A percentile compares a stretch with the other conserved stretches of the same genome.
Evolutionary conservation across 1,140 invertebrate species (phyloP).

Genomic region (Hycleus cichorii): DNA sequence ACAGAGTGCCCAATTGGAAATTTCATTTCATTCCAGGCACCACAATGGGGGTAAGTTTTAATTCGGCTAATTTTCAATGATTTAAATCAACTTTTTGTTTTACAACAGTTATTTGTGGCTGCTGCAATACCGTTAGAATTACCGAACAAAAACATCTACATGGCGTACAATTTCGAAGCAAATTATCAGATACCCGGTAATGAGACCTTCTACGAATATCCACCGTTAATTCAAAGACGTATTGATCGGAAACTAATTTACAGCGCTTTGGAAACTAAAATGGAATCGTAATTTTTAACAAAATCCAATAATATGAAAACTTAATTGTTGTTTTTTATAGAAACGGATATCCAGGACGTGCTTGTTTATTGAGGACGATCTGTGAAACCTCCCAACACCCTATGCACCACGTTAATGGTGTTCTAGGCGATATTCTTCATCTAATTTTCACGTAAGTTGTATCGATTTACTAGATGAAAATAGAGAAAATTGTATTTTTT

Average conservation of each 20-base stretch:
- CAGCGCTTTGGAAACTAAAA: conserved; percentile 27
- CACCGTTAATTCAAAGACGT: conserved; percentile 27
- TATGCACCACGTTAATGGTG: conserved; percentile 41
- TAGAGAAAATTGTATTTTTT: background rate
- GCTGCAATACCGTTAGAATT: conserved; percentile 63
- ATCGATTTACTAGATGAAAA: background rate
- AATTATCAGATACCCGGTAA: conserved; percentile 54
- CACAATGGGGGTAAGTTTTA: conserved; percentile 27
- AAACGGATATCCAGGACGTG: conserved; percentile 44
- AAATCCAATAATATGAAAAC: background rate
- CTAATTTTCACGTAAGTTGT: conserved; percentile 45
- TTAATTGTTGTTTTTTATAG: conserved; percentile 26
- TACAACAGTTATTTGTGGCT: conserved; percentile 46
- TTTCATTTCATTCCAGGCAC: conserved; percentile 29
- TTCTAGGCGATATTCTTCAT: conserved; percentile 44
- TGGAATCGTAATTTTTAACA: conserved; percentile 38
- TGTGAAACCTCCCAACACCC: conserved; percentile 41
- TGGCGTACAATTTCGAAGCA: conserved; percentile 69
- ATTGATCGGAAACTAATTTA: conserved; percentile 31
- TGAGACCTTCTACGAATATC: conserved; percentile 33
- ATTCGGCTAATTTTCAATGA: background rate
- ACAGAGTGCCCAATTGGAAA: conserved; percentile 18
- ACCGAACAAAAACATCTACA: conserved; percentile 58
- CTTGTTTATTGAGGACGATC: conserved; percentile 42
- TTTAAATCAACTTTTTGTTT: conserved; percentile 36